These are phyloP conservation scores for Dinothrombium tinctorium DNA, from an alignment of 1,140 invertebrate species.

Conservation along the genomic window DNA sequence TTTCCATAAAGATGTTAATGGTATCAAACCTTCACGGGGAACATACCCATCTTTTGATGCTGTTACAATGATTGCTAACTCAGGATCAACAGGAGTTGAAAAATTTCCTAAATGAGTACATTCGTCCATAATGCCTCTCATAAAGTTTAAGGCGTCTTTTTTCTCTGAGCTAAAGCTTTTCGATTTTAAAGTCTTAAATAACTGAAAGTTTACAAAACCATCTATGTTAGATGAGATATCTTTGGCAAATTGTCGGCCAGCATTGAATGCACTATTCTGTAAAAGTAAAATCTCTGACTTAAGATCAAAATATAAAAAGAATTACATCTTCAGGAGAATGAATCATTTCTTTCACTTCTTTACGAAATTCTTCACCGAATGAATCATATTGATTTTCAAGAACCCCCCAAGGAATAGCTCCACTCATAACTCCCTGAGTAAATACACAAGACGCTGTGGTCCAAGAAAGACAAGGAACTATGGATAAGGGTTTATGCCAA, in stretches of 20 bases:
- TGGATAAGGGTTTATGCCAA: slow-evolving; percentile 70
- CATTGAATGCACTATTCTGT: slow-evolving; percentile 21
- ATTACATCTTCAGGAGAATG: slow-evolving; percentile 21
- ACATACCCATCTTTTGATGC: slow-evolving; percentile 65
- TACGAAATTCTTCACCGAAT: slow-evolving; percentile 47
- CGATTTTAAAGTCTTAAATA: background rate
- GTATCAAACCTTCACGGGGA: slow-evolving; percentile 50
- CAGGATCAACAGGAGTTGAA: slow-evolving; percentile 25
- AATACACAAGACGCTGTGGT: slow-evolving; percentile 87
- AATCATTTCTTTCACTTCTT: slow-evolving; percentile 55
- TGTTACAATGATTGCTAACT: slow-evolving; percentile 19
- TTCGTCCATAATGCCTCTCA: slow-evolving; percentile 95
- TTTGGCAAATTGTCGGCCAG: slow-evolving; percentile 53
- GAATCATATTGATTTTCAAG: slow-evolving; percentile 53
- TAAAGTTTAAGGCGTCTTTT: slow-evolving; percentile 60
- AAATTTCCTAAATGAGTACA: slow-evolving; percentile 91
- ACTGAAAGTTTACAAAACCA: background rate
- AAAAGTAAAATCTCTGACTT: background rate
- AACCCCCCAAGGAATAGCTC: slow-evolving; percentile 77
- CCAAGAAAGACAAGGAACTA: slow-evolving; percentile 90
- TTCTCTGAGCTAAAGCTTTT: background rate
- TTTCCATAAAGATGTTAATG: slow-evolving; percentile 70
- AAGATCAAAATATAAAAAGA: slow-evolving; percentile 9
- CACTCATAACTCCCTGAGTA: slow-evolving; percentile 79
- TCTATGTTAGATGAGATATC: background rate